Evolutionary conservation across 1,140 invertebrate species (phyloP).

Genomic region (Colletes latitarsis): DNA sequence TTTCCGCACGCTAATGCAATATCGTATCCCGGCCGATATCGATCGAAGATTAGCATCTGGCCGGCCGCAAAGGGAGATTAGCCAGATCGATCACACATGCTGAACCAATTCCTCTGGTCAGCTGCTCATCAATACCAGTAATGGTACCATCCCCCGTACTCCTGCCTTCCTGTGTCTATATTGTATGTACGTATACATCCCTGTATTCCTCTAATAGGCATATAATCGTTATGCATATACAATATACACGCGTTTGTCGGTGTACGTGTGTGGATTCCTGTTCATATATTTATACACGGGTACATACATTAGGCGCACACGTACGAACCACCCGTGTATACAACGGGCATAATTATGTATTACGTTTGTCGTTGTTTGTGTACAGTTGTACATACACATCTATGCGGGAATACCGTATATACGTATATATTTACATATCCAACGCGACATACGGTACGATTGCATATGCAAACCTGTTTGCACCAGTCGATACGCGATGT

Average conservation of each 20-base stretch:
- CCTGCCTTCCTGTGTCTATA: slow-evolving; percentile 51
- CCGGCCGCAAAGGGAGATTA: slow-evolving; percentile 73
- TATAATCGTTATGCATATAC: slow-evolving; percentile 80
- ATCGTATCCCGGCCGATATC: slow-evolving; percentile 59
- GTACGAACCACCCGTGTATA: slow-evolving; percentile 1
- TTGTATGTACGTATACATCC: slow-evolving; percentile 62
- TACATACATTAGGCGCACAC: slow-evolving; percentile 27
- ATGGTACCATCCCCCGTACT: slow-evolving; percentile 56
- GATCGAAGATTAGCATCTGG: slow-evolving; percentile 76
- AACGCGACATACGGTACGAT: slow-evolving; percentile 66
- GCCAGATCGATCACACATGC: slow-evolving; percentile 75
- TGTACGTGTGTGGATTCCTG: slow-evolving; percentile 18
- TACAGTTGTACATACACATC: neutral
- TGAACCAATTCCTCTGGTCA: slow-evolving; percentile 77
- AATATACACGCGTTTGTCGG: slow-evolving; percentile 10
- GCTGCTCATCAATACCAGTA: slow-evolving; percentile 77
- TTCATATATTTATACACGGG: slow-evolving; percentile 22
- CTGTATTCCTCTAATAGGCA: slow-evolving; percentile 79
- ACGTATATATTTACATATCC: slow-evolving; percentile 11
- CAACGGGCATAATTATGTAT: slow-evolving; percentile 32
- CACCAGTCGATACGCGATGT: slow-evolving; percentile 54
- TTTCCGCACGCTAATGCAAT: slow-evolving; percentile 54
- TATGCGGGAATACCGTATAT: neutral
- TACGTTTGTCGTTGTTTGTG: slow-evolving; percentile 1
- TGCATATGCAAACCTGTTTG: slow-evolving; percentile 67